Evolutionary conservation across 2,888 invertebrate genomes (phyloP).

Genomic region (Ecdyonurus torrentis): DNA sequence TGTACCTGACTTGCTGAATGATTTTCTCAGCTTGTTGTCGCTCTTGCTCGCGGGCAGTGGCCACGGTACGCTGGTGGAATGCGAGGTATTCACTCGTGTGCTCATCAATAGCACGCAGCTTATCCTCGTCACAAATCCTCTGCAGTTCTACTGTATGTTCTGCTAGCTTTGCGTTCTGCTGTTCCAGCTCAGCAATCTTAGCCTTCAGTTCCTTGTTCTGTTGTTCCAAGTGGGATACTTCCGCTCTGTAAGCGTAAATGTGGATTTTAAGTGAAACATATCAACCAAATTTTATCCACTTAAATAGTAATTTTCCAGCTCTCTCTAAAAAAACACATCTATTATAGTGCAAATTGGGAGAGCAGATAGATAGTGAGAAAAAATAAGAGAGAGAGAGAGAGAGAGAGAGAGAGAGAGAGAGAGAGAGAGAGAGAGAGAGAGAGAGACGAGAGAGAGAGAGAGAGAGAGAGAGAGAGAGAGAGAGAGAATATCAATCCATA

Average conservation of each 20-base stretch:
- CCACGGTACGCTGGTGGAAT: constrained; percentile 24
- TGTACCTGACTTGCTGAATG: neutral
- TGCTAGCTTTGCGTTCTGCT: constrained; percentile 18
- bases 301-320: too few relatives aligned
- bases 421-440: too few relatives aligned
- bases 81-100: constrained; percentile 24
- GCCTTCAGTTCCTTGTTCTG: constrained; percentile 31
- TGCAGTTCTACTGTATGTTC: neutral
- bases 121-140: neutral
- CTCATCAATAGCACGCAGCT: constrained; percentile 16
- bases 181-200: constrained; percentile 19
- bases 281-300: too few relatives aligned
- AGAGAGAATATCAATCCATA: too few relatives aligned
- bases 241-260: neutral
- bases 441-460: too few relatives aligned
- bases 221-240: constrained; percentile 35
- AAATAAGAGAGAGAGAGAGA: too few relatives aligned
- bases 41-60: constrained; percentile 21
- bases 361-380: too few relatives aligned
- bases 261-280: too few relatives aligned
- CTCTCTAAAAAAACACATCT: too few relatives aligned
- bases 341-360: too few relatives aligned
- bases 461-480: too few relatives aligned
- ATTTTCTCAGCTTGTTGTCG: neutral
- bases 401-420: too few relatives aligned